Conservation (phyloP, 1,140 invertebrate genomes). For the Amyelois transitella region DNA sequence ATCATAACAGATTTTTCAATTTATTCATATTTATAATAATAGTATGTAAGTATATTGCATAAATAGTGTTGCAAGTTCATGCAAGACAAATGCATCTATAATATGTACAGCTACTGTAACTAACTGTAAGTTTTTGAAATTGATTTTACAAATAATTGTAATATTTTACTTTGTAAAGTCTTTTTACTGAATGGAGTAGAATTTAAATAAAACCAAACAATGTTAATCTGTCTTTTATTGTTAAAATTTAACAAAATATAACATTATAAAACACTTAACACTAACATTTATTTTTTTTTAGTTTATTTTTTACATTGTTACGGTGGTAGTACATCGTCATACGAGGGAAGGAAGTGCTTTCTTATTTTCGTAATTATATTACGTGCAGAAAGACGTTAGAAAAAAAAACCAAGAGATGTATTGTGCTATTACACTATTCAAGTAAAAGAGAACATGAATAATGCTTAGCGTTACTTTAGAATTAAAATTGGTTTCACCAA, state of each 20-base stretch:
- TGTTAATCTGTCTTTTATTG: slow-evolving; percentile 68
- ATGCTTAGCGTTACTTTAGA: slow-evolving; percentile 29
- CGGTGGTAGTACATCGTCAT: slow-evolving; percentile 34
- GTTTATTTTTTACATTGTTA: slow-evolving; percentile 45
- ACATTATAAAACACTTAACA: slow-evolving; percentile 59
- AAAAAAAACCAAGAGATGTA: slow-evolving; percentile 19
- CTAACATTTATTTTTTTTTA: slow-evolving; percentile 39
- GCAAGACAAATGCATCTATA: no score
- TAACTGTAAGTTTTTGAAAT: no score
- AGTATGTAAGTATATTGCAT: no score
- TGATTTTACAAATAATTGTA: no score
- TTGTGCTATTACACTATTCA: slow-evolving; percentile 45
- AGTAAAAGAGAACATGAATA: slow-evolving; percentile 37
- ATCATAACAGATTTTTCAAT: no score
- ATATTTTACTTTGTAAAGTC: no score
- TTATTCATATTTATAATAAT: no score
- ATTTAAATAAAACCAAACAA: slow-evolving; percentile 16
- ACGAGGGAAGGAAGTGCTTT: slow-evolving; percentile 30
- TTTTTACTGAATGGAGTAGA: no score
- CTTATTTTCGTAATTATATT: slow-evolving; percentile 55
- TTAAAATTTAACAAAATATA: slow-evolving; percentile 67
- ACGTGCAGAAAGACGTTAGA: slow-evolving; percentile 44
- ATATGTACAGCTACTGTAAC: no score
- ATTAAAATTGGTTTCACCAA: no score
- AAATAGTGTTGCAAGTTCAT: no score